Evolutionary conservation across 2,888 invertebrate species (phyloP).

Genomic region (Andrena chrysosceles): DNA sequence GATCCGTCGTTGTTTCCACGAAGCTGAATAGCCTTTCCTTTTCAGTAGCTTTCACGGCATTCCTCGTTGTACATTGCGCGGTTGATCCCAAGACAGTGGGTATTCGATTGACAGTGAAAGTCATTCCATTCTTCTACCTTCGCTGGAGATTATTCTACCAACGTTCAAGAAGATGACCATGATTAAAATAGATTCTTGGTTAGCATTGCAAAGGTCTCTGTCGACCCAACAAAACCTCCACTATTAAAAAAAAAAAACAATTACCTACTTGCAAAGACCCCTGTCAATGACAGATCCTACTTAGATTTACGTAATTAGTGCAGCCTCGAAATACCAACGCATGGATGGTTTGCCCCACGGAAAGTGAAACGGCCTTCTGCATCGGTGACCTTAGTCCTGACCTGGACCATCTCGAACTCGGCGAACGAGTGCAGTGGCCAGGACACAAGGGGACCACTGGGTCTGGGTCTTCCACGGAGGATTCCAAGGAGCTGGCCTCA

Average conservation of each 20-base stretch:
- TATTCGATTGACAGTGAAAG: neutral
- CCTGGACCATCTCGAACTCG: conserved; percentile 71
- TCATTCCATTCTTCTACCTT: neutral
- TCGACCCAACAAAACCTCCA: no score
- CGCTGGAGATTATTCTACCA: neutral
- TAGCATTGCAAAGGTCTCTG: no score
- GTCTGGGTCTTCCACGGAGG: conserved; percentile 72
- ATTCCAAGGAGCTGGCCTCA: conserved; percentile 75
- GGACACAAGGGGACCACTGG: conserved; percentile 70
- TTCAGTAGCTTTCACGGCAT: neutral
- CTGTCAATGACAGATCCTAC: neutral
- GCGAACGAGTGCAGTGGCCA: conserved; percentile 64
- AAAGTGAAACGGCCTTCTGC: conserved; percentile 46
- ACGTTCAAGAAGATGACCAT: no score
- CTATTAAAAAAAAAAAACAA: no score
- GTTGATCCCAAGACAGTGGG: neutral
- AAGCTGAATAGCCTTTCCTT: conserved; percentile 31
- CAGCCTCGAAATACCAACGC: no score
- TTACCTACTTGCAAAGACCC: no score
- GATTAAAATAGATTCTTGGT: no score
- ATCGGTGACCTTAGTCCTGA: conserved; percentile 74
- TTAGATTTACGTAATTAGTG: neutral
- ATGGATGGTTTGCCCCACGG: neutral
- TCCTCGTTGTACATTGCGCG: neutral
- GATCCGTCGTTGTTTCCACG: neutral